phyloP scores from a whole-genome alignment of 1,140 invertebrate genomes.

The Lasioglossum albipes region DNA sequence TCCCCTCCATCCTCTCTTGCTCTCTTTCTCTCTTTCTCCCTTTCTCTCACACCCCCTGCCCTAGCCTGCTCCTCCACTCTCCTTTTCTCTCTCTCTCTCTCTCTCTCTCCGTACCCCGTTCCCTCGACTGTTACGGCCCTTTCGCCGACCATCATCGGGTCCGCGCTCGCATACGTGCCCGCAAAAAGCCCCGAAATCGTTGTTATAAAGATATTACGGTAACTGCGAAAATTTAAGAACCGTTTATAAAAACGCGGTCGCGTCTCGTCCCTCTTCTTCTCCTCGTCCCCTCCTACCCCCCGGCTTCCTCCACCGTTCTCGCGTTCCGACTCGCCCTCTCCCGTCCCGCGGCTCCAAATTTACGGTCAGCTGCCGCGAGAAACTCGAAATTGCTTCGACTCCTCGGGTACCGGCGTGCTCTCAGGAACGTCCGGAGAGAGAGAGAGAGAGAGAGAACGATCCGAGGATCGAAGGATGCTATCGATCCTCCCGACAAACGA shows the following conservation, averaged over 20 bases:
- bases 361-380: slow-evolving; percentile 47
- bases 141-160: neutral
- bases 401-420: neutral
- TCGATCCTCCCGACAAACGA: neutral
- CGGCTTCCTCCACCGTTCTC: neutral
- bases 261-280: too few relatives aligned
- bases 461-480: neutral
- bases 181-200: slow-evolving; percentile 53
- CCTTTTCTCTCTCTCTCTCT: slow-evolving; percentile 48
- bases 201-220: slow-evolving; percentile 56
- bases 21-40: slow-evolving; percentile 26
- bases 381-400: slow-evolving; percentile 36
- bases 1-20: slow-evolving; percentile 17
- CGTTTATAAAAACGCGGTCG: slow-evolving; percentile 34
- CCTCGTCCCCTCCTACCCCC: too few relatives aligned
- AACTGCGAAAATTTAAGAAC: slow-evolving; percentile 46
- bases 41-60: slow-evolving; percentile 4
- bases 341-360: slow-evolving; percentile 33
- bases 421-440: neutral
- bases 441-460: neutral
- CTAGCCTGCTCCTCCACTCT: slow-evolving; percentile 26
- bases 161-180: slow-evolving; percentile 41
- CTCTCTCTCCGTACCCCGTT: slow-evolving; percentile 28
- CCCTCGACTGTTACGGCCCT: slow-evolving; percentile 1
- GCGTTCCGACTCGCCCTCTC: neutral